These are phyloP conservation scores for Polypterus senegalus DNA, from an alignment of 2,113 vertebrate species.

Conservation along the genomic window DNA sequence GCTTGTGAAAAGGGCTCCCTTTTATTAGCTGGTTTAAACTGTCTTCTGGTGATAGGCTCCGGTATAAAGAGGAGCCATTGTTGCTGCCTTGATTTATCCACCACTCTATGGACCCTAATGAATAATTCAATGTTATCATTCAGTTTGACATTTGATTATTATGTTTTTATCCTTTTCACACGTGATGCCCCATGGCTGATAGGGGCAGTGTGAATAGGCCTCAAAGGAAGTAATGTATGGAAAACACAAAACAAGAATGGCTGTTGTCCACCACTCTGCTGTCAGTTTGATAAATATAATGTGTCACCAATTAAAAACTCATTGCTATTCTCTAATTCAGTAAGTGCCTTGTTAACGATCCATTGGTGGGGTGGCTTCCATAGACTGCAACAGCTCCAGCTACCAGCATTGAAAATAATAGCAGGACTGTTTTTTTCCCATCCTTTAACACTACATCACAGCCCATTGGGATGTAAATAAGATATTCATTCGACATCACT, in stretches of 20 bases:
- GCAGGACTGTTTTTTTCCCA: slow-evolving; percentile 58
- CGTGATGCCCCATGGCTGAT: slow-evolving; percentile 48
- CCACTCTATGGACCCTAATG: slow-evolving; percentile 66
- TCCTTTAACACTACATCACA: slow-evolving; percentile 55
- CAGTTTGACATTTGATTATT: slow-evolving; percentile 53
- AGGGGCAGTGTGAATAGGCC: slow-evolving; percentile 47
- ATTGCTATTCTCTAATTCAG: slow-evolving; percentile 72
- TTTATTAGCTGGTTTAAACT: slow-evolving; percentile 46
- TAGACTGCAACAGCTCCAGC: slow-evolving; percentile 36
- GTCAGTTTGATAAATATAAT: slow-evolving; percentile 92
- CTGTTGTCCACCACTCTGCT: slow-evolving; percentile 52
- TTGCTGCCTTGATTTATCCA: slow-evolving; percentile 58
- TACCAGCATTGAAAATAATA: slow-evolving; percentile 60
- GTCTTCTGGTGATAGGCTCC: slow-evolving; percentile 35
- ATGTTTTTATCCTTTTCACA: slow-evolving; percentile 68
- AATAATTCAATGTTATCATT: slow-evolving; percentile 90
- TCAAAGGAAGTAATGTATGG: slow-evolving; percentile 59
- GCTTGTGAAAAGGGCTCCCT: slow-evolving; percentile 43
- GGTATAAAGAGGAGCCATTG: slow-evolving; percentile 55
- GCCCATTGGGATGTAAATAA: slow-evolving; percentile 85
- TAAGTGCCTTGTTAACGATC: slow-evolving; percentile 71
- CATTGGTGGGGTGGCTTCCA: slow-evolving; percentile 61
- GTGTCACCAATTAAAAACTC: slow-evolving; percentile 93
- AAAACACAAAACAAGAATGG: slow-evolving; percentile 68
- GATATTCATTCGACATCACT: slow-evolving; percentile 75